Base-by-base conservation (phyloP, 2,888 invertebrate species). In the Sphaerolaimus hirsutus region DNA sequence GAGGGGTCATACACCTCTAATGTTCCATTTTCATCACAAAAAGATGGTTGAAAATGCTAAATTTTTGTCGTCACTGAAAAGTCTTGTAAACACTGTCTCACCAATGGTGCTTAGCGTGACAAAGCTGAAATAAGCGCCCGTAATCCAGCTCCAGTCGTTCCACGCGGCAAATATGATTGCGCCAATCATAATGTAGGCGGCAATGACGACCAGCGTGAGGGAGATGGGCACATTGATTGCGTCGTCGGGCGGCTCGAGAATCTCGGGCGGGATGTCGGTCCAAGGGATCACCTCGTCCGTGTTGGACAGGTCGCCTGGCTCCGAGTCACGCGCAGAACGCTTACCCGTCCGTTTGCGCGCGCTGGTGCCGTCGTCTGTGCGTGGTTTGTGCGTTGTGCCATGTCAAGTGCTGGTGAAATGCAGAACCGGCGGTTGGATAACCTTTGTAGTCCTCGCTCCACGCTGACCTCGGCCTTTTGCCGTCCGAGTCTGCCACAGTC, bases 21-120 rank as follows among this genome's bases (percentile, higher is more conserved):
- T n/a, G n/a, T n/a, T n/a, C n/a, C n/a, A n/a, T n/a, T n/a, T n/a
- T n/a, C n/a, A n/a, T n/a, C n/a, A n/a, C n/a, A n/a, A n/a, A n/a
- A n/a, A n/a, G n/a, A n/a, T n/a, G n/a, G n/a, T n/a, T n/a, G n/a
- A n/a, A n/a, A n/a, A n/a, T n/a, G n/a, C n/a, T n/a, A n/a, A n/a
- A n/a, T n/a, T n/a, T n/a, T n/a, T n/a, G n/a, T n/a, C n/a, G n/a
- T n/a, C n/a, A n/a, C n/a, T n/a, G n/a, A n/a, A n/a, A n/a, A n/a
- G n/a, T n/a, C n/a, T n/a, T n/a, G n/a, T n/a, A n/a, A n/a, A n/a
- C n/a, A n/a, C n/a, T n/a, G n/a, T n/a, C 40, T 21, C n/a, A 41
- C 45, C 50, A 27, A 50, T 49, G n/a, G 50, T 50, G 26, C 24
- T 29, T n/a, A 50, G 37, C 1, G 50, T 50, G 38, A 49, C 49